Percentiles rank a stretch among this genome's conserved stretches.
Conservation (phyloP, 1,140 invertebrate genomes). For the Hyphantria cunea region DNA sequence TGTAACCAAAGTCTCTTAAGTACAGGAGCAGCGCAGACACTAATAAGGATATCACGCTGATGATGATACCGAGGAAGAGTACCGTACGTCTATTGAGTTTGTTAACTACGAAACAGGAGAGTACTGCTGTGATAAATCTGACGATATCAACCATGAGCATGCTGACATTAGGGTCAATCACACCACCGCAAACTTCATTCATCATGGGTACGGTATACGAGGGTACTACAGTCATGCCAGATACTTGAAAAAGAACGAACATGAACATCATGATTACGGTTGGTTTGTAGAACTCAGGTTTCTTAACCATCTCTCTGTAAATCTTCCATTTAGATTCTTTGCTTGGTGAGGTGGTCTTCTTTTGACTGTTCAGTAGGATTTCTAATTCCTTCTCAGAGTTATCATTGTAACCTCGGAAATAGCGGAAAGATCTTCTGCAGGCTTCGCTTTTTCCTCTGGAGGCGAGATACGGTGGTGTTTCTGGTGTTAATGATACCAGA, state of each 20-base stretch:
- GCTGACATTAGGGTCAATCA: conserved; percentile 54
- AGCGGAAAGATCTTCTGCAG: conserved; percentile 62
- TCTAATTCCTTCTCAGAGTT: conserved; percentile 66
- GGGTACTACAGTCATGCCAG: conserved; percentile 71
- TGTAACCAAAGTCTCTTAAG: conserved; percentile 58
- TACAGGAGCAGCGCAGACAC: conserved; percentile 55
- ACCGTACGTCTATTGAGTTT: conserved; percentile 62
- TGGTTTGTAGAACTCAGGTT: conserved; percentile 73
- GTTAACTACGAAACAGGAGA: conserved; percentile 67
- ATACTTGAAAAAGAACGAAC: conserved; percentile 72
- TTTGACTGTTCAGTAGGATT: conserved; percentile 60
- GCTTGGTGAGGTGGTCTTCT: conserved; percentile 23
- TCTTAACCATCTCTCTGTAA: conserved; percentile 44
- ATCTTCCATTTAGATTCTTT: conserved; percentile 48
- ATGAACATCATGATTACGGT: conserved; percentile 75
- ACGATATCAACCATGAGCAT: conserved; percentile 72
- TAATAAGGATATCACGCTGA: conserved; percentile 58
- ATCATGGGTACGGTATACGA: conserved; percentile 71
- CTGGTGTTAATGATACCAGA: conserved; percentile 59
- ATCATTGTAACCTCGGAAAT: conserved; percentile 57
- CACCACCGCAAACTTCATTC: conserved; percentile 55
- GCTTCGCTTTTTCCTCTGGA: conserved; percentile 51
- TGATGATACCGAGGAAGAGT: conserved; percentile 60
- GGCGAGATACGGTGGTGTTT: conserved; percentile 70
- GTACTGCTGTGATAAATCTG: conserved; percentile 58